Percentiles rank a stretch among this genome's conserved stretches.
Conservation (phyloP, 1,140 invertebrate genomes). For the Rhynchophorus ferrugineus region DNA sequence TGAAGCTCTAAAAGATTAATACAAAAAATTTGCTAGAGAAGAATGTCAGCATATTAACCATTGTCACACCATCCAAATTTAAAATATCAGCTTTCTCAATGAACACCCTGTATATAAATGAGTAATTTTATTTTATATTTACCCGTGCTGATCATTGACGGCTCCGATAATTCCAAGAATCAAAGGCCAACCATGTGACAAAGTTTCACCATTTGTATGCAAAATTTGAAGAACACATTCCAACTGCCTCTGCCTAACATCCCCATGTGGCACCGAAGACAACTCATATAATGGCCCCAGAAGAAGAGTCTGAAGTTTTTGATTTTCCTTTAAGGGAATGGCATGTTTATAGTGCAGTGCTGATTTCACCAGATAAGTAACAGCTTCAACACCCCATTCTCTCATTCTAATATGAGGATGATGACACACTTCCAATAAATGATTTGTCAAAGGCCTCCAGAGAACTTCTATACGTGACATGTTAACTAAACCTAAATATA, state of each 20-base stretch:
- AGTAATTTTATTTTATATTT: too few species aligned
- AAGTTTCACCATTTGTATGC: conserved; percentile 83
- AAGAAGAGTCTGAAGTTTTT: conserved; percentile 79
- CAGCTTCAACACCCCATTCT: conserved; percentile 95
- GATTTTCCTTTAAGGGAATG: conserved; percentile 75
- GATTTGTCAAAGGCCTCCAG: conserved; percentile 94
- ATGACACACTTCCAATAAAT: conserved; percentile 91
- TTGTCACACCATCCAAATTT: too few species aligned
- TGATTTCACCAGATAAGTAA: conserved; percentile 89
- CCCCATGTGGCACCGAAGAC: conserved; percentile 79
- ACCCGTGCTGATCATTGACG: conserved; percentile 88
- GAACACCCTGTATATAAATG: too few species aligned
- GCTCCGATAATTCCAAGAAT: conserved; percentile 91
- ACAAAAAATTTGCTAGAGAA: too few species aligned
- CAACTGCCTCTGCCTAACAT: conserved; percentile 90
- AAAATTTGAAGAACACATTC: conserved; percentile 91
- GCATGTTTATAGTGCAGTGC: conserved; percentile 84
- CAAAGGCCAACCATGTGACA: conserved; percentile 90
- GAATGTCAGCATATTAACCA: too few species aligned
- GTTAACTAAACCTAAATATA: conserved; percentile 67
- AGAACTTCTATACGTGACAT: conserved; percentile 87
- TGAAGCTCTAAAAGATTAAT: too few species aligned
- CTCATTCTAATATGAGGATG: conserved; percentile 93
- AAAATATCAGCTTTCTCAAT: background rate
- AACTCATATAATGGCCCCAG: conserved; percentile 84